Base-by-base conservation (phyloP, 2,888 invertebrate species). In the Cephus runcator region DNA sequence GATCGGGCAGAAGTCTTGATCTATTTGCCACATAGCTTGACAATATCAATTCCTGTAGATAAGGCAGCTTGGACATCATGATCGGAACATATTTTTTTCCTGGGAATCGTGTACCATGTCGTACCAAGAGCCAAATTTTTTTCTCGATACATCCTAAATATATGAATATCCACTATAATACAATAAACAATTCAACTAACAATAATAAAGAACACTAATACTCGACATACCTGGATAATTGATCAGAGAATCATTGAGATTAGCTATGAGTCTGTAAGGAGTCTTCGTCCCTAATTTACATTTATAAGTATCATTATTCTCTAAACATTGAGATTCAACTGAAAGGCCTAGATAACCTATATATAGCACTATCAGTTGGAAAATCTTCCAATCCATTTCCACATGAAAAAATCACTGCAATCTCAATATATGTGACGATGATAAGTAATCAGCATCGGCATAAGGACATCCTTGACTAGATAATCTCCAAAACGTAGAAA, bases 21-120 rank as follows among this genome's bases (percentile, higher is more conserved):
- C 85, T 92, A n/a, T 92, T 92, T 56, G 85, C 79, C 79, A 91
- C 86, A 82, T 93, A 92, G 82, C 93, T 93, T 34, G 92, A 83
- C 81, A 95, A 82, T 81, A 95, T 93, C 82, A 93, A 90, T 85
- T 93, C 88, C 84, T 93, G 93, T 35, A 95, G 89, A 71, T 92
- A 87, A 40, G 92, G 92, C 12, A 96, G 90, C 75, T 92, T 90
- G 1, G 91, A 91, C 69, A 92, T 92, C 90, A 95, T 94, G 36
- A 89, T 89, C 12, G 89, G 81, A 77, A 96, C 94, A 71, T 94
- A 92, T 80, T 93, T 92, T 76, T 90, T 89, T 83, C 94, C 93
- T 0, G 96, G 96, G 89, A 94, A 93, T 82, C 97, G 93, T n/a
- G 96, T 95, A 4, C 97, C 97, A 92, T 97, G 97, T 9, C 97